Conservation (phyloP, 1,140 invertebrate genomes). For the Galleria mellonella region DNA sequence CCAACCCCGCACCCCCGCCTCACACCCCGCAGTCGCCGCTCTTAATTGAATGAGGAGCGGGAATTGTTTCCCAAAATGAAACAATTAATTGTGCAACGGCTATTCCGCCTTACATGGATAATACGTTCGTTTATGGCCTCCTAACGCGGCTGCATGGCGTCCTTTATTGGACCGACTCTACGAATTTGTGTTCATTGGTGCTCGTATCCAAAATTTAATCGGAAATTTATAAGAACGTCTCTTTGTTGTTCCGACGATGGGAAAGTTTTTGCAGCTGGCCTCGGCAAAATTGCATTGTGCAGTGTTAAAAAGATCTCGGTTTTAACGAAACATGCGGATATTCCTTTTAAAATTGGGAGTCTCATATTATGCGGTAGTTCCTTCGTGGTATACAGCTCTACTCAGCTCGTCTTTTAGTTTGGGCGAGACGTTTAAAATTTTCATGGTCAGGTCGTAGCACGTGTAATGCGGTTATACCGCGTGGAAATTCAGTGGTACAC, state of each 20-base stretch:
- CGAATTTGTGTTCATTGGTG: slow-evolving; percentile 71
- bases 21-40: slow-evolving; percentile 60
- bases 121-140: slow-evolving; percentile 72
- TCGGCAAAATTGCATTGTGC: slow-evolving; percentile 31
- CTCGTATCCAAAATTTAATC: slow-evolving; percentile 72
- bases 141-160: slow-evolving; percentile 70
- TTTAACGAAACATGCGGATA: slow-evolving; percentile 29
- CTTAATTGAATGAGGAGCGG: slow-evolving; percentile 74
- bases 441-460: slow-evolving; percentile 67
- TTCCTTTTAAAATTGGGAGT: slow-evolving; percentile 17
- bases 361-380: slow-evolving; percentile 21
- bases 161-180: slow-evolving; percentile 72
- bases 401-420: slow-evolving; percentile 40
- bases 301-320: slow-evolving; percentile 39
- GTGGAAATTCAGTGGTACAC: slow-evolving; percentile 53
- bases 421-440: slow-evolving; percentile 64
- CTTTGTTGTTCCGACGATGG: slow-evolving; percentile 44
- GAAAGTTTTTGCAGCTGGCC: slow-evolving; percentile 53
- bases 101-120: slow-evolving; percentile 75
- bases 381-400: slow-evolving; percentile 9
- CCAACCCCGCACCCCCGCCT: slow-evolving; percentile 20
- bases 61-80: slow-evolving; percentile 75
- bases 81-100: slow-evolving; percentile 75
- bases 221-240: slow-evolving; percentile 67
- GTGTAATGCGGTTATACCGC: slow-evolving; percentile 59